Evolutionary conservation across 2,888 invertebrate genomes (phyloP), one percentile per base, ranked within the genome.

Genomic region (Phoenoteleia sp.): DNA sequence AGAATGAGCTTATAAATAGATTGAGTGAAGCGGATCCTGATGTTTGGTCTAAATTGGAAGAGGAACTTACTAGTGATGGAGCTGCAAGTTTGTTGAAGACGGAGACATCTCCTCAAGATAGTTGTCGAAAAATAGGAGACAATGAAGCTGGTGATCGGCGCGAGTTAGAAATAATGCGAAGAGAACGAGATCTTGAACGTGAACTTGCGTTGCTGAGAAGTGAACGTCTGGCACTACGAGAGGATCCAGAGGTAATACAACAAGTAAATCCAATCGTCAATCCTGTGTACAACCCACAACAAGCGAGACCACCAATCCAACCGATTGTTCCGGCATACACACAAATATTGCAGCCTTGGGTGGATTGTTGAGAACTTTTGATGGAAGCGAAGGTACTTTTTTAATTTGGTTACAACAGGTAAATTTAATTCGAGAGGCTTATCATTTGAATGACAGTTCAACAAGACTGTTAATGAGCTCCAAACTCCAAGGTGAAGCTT

Each of bases 351-450:
- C 3, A 54, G 15, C 66, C 1, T 17, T 84, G 5, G 72, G 77
- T 9, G 81, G 84, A 3, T 39, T 84, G n/a, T 23, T 87, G 3
- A 81, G 72, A 13, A 67, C 84, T 3, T 87, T 83, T 21, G 79
- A 83, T 6, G 85, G 84, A 5, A 52, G 29, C 23, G 67, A 15
- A 11, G 83, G 77, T 11, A 39, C 69, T 0, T 87, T 75, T 23
- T 71, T 58, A 19, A 84, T 11, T 1, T 87, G 87, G 86, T 49
- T 72, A 42, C 66, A 75, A n/a, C 81, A 84, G 49, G 54, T 87
- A 0, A 13, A 75, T 23, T 64, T 87, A 4, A 15, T 87, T 1
- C 47, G 79, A 6, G 45, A 67, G 6, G 49, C 66, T 6, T 87
- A 85, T 33, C 29, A 13, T 0, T 52, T 88, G 2, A 58, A 83